phyloP scores from a whole-genome alignment of 2,797 vertebrate genomes.

The Bovichtus variegatus region DNA sequence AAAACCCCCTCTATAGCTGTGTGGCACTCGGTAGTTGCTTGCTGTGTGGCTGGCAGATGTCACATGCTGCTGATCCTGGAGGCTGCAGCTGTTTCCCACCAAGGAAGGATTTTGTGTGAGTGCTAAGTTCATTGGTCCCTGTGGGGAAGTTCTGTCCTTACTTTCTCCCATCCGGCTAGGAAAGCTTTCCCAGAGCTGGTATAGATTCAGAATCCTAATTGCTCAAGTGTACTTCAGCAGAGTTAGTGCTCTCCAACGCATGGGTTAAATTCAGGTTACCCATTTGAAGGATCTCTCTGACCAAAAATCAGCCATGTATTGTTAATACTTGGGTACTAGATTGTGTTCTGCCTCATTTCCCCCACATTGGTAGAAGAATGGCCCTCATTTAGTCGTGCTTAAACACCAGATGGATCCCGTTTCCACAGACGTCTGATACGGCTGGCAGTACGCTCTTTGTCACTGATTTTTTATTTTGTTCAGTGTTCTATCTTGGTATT shows the following conservation, averaged over 20 bases:
- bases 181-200: conserved; percentile 18
- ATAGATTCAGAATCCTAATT: conserved; percentile 25
- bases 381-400: neutral
- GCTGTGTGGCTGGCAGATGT: conserved; percentile 31
- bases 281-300: neutral
- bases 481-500: conserved; percentile 14
- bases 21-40: neutral
- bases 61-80: conserved; percentile 27
- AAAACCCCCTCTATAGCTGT: neutral
- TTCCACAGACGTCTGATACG: neutral
- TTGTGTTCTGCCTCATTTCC: neutral
- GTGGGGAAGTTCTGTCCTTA: conserved; percentile 8
- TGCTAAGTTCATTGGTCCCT: conserved; percentile 20
- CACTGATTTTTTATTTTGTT: conserved; percentile 15
- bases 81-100: conserved; percentile 28
- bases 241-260: neutral
- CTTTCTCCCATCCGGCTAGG: neutral
- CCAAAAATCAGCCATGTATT: neutral
- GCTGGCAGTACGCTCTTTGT: neutral
- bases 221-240: conserved; percentile 14
- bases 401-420: conserved; percentile 6
- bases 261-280: conserved; percentile 17
- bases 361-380: neutral
- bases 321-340: neutral
- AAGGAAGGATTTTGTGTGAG: conserved; percentile 12